phyloP scores from a whole-genome alignment of 2,797 vertebrate genomes.

The Phrynocephalus vlangalii region DNA sequence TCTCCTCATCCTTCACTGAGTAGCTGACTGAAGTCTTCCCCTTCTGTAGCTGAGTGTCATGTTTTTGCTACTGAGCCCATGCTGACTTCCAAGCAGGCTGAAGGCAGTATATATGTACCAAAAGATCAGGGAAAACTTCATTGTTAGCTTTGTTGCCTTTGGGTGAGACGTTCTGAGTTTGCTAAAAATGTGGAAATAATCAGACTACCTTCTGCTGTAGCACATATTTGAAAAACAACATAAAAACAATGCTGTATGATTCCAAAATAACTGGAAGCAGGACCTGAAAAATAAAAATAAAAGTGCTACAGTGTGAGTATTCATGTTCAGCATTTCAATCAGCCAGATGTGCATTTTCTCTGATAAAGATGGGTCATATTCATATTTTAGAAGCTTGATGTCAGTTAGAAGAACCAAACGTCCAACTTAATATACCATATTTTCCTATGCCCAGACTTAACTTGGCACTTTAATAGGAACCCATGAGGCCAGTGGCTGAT shows the following conservation, averaged over 20 bases:
- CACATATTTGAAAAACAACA: slow-evolving; percentile 22
- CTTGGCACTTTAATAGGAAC: too few species aligned
- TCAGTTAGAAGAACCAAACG: background rate
- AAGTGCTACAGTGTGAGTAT: too few species aligned
- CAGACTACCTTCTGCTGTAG: background rate
- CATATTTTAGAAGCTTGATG: background rate
- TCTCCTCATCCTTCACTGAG: slow-evolving; percentile 42
- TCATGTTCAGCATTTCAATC: too few species aligned
- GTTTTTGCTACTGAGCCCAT: slow-evolving; percentile 51
- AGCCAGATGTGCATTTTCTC: too few species aligned
- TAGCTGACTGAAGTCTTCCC: slow-evolving; percentile 25
- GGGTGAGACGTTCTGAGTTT: slow-evolving; percentile 15
- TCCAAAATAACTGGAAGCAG: slow-evolving; percentile 20
- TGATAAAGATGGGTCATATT: too few species aligned
- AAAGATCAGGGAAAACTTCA: slow-evolving; percentile 38
- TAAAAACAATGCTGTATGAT: slow-evolving; percentile 22
- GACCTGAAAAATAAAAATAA: background rate
- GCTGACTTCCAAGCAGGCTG: slow-evolving; percentile 34
- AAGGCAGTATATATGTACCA: slow-evolving; percentile 32
- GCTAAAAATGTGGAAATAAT: slow-evolving; percentile 35
- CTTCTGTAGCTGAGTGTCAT: slow-evolving; percentile 45
- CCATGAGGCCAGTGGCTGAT: too few species aligned
- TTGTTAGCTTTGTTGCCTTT: slow-evolving; percentile 20
- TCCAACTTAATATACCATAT: too few species aligned
- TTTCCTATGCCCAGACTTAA: too few species aligned